These are phyloP conservation scores for Fregetta grallaria DNA, from an alignment of 2,113 vertebrate species.

Conservation along the genomic window DNA sequence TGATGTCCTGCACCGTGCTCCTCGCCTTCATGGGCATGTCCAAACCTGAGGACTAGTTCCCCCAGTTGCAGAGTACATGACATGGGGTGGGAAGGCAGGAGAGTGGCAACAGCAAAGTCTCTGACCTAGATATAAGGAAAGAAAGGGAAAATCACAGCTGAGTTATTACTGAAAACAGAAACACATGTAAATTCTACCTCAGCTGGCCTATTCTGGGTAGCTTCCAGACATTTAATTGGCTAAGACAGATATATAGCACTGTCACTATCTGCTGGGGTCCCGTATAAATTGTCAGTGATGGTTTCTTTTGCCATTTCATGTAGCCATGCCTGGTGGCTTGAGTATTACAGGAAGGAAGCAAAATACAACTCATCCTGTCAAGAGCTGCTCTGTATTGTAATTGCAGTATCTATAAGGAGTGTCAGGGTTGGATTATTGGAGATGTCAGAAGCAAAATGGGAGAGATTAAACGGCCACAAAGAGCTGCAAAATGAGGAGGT, in stretches of 20 bases:
- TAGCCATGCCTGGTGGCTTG: background rate
- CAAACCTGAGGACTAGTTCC: background rate
- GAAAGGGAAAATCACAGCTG: background rate
- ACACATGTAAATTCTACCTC: slow-evolving; percentile 10
- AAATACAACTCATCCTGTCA: slow-evolving; percentile 21
- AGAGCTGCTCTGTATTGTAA: slow-evolving; percentile 19
- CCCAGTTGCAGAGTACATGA: background rate
- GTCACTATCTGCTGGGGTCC: background rate
- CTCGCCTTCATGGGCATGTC: accelerated
- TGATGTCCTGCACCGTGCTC: accelerated
- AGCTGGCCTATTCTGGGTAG: background rate
- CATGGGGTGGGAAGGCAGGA: background rate
- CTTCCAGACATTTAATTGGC: background rate
- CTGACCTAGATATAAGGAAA: background rate
- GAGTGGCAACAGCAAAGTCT: background rate
- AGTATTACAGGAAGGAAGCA: background rate
- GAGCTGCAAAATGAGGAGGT: slow-evolving; percentile 29
- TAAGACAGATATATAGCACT: slow-evolving; percentile 11
- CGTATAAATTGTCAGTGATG: background rate
- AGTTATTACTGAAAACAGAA: background rate
- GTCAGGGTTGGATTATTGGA: slow-evolving; percentile 32
- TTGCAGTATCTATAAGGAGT: slow-evolving; percentile 6
- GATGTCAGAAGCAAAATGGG: slow-evolving; percentile 54
- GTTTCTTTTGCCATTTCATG: slow-evolving; percentile 10
- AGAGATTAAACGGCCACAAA: slow-evolving; percentile 33